phyloP scores from a whole-genome alignment of 2,797 vertebrate genomes.

The Gymnoscopelus microlampas region DNA sequence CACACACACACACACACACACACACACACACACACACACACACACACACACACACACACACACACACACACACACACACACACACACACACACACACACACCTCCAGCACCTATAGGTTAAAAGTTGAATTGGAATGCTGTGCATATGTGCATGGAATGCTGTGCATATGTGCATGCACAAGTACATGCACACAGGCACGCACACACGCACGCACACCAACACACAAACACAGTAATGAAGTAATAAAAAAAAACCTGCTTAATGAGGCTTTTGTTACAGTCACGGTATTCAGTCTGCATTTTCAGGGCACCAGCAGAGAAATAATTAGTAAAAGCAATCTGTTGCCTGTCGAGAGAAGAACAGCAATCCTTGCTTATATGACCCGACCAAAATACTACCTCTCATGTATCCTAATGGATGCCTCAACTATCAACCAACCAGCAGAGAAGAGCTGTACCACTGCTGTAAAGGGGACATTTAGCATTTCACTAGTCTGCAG shows the following conservation, averaged over 20 bases:
- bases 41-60: no score
- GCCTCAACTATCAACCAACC: constrained; percentile 27
- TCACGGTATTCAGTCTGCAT: constrained; percentile 50
- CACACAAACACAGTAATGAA: constrained; percentile 1
- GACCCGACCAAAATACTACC: constrained; percentile 22
- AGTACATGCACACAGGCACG: neutral
- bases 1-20: no score
- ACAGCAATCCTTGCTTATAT: constrained; percentile 33
- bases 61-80: no score
- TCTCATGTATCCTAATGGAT: constrained; percentile 19
- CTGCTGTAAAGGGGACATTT: constrained; percentile 25
- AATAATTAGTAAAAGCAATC: constrained; percentile 58
- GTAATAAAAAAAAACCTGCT: constrained; percentile 30
- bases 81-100: no score
- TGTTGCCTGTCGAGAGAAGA: constrained; percentile 47
- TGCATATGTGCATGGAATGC: no score
- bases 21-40: no score
- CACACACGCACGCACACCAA: constrained; percentile 7
- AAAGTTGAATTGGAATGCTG: no score
- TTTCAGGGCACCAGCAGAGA: constrained; percentile 36
- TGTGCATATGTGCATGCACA: neutral
- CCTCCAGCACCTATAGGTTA: no score
- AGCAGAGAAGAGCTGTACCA: neutral
- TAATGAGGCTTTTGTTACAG: constrained; percentile 60
- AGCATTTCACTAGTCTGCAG: constrained; percentile 20